These are phyloP conservation scores for Colletes gigas DNA, from an alignment of 1,140 invertebrate genomes.

Conservation along the genomic window DNA sequence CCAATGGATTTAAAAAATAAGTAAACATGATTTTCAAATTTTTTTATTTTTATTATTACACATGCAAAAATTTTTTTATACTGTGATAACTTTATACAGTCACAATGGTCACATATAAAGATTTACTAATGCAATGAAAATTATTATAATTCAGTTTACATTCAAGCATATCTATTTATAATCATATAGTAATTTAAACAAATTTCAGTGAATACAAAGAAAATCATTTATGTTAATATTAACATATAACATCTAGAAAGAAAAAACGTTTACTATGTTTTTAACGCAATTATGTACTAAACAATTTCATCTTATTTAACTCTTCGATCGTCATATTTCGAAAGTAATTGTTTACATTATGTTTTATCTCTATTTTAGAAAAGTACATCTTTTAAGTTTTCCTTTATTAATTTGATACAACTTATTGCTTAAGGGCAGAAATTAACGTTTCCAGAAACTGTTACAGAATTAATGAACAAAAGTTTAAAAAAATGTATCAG, in stretches of 20 bases:
- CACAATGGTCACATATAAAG: slow-evolving; percentile 22
- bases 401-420: slow-evolving; percentile 2
- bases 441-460: background rate
- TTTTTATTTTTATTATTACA: slow-evolving; percentile 40
- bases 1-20: slow-evolving; percentile 27
- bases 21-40: background rate
- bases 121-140: slow-evolving; percentile 17
- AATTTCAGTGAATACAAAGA: slow-evolving; percentile 18
- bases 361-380: background rate
- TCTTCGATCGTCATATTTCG: background rate
- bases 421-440: slow-evolving; percentile 11
- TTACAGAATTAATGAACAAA: slow-evolving; percentile 7
- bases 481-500: slow-evolving; percentile 4
- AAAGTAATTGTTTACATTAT: slow-evolving; percentile 2
- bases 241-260: background rate
- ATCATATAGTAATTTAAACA: slow-evolving; percentile 9
- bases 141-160: slow-evolving; percentile 18
- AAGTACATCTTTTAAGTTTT: background rate
- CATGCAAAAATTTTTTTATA: slow-evolving; percentile 42
- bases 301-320: background rate
- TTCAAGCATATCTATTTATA: slow-evolving; percentile 19
- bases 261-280: background rate
- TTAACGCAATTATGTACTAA: background rate
- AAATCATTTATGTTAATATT: slow-evolving; percentile 8
- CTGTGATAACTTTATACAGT: slow-evolving; percentile 35